Percentiles rank a stretch among this genome's conserved stretches.
phyloP scores from a whole-genome alignment of 1,140 invertebrate genomes.

The Lepidurus arcticus region DNA sequence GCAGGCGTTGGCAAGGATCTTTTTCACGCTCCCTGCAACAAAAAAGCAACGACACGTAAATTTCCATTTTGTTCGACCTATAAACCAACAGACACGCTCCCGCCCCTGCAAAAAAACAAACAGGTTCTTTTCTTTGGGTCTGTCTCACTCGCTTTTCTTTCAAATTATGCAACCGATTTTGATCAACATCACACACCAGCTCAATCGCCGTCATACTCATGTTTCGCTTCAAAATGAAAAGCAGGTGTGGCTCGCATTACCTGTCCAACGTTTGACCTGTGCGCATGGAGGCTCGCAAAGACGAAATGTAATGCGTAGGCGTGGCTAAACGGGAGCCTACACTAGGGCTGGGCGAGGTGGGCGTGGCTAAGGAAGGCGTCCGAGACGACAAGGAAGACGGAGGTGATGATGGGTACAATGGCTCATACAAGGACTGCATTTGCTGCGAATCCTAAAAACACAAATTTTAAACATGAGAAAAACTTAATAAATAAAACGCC shows the following conservation, averaged over 20 bases:
- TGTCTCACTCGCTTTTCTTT: background rate
- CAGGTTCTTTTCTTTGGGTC: background rate
- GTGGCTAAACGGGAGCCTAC: background rate
- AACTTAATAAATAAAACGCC: no score
- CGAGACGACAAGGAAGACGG: slow-evolving; percentile 5
- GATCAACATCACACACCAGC: background rate
- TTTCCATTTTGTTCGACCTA: background rate
- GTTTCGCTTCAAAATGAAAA: slow-evolving; percentile 2
- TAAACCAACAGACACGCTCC: background rate
- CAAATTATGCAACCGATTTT: background rate
- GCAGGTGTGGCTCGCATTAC: background rate
- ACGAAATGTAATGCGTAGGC: slow-evolving; percentile 5
- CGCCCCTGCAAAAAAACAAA: background rate
- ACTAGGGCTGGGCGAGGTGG: slow-evolving; percentile 11
- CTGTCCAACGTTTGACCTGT: slow-evolving; percentile 4
- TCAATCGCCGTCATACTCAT: background rate
- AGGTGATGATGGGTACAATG: slow-evolving; percentile 15
- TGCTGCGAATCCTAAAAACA: background rate
- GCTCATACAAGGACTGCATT: slow-evolving; percentile 9
- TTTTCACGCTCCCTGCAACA: background rate
- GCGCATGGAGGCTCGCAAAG: slow-evolving; percentile 16
- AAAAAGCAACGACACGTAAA: background rate
- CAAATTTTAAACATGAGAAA: background rate
- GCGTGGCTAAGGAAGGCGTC: background rate
- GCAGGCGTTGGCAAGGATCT: background rate